Conservation (phyloP, 2,113 vertebrate genomes). For the Chelonoidis abingdonii region DNA sequence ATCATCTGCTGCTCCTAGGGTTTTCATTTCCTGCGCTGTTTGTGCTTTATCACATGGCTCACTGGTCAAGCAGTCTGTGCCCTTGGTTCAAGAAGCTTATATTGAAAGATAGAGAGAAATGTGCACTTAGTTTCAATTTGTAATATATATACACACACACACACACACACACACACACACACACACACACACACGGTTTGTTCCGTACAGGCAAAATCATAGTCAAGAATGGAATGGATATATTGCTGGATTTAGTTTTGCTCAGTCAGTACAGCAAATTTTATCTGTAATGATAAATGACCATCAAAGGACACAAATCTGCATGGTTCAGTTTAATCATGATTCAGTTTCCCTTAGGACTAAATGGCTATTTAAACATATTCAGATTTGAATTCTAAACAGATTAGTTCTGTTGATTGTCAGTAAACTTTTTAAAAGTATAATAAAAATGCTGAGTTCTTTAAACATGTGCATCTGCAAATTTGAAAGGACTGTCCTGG, state of each 20-base stretch:
- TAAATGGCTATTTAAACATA: neutral
- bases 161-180: no score
- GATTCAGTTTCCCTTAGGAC: neutral
- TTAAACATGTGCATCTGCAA: neutral
- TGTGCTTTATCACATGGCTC: conserved; percentile 81
- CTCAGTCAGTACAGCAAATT: neutral
- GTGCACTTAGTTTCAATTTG: conserved; percentile 31
- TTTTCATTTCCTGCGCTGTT: conserved; percentile 87
- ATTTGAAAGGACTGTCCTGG: neutral
- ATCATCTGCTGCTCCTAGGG: conserved; percentile 83
- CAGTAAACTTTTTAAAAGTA: neutral
- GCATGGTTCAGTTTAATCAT: neutral
- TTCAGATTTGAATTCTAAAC: neutral
- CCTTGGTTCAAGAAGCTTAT: conserved; percentile 72
- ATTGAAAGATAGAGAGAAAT: conserved; percentile 44
- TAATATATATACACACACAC: neutral
- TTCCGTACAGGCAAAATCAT: neutral
- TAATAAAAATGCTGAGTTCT: rapidly evolving
- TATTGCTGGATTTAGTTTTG: neutral
- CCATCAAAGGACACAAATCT: neutral
- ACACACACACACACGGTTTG: neutral
- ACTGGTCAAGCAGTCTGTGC: conserved; percentile 77
- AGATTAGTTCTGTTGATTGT: neutral
- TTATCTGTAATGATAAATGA: neutral
- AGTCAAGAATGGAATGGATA: neutral